Conservation (phyloP, 1,140 invertebrate genomes). For the Whitmania pigra region DNA sequence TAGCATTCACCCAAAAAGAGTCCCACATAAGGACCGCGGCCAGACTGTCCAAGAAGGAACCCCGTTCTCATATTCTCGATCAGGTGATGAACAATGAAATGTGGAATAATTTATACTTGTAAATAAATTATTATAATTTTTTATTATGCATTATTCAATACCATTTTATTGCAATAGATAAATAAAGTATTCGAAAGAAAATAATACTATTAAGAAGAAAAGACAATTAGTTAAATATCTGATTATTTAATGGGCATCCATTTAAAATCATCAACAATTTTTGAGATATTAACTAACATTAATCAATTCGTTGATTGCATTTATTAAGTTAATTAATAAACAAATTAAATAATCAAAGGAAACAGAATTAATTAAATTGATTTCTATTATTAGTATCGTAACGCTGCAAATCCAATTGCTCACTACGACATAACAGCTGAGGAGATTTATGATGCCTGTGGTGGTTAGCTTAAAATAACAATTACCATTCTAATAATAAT, state of each 20-base stretch:
- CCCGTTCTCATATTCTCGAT: constrained; percentile 82
- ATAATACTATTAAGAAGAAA: too few species aligned
- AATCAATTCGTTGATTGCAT: too few species aligned
- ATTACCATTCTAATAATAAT: not conserved
- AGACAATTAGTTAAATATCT: too few species aligned
- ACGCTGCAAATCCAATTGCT: constrained; percentile 74
- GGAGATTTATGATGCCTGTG: constrained; percentile 68
- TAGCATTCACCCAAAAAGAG: constrained; percentile 70
- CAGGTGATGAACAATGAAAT: constrained; percentile 52
- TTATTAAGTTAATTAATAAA: not conserved
- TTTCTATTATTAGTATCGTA: constrained; percentile 67
- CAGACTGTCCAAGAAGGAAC: constrained; percentile 58
- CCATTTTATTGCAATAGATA: too few species aligned
- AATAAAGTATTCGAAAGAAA: too few species aligned
- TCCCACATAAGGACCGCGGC: constrained; percentile 82
- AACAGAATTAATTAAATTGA: not conserved
- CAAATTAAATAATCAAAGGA: not conserved
- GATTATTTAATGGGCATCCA: too few species aligned
- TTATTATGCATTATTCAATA: too few species aligned
- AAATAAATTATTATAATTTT: too few species aligned
- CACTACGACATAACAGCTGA: constrained; percentile 81
- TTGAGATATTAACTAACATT: too few species aligned
- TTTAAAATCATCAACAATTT: too few species aligned
- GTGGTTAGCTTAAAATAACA: constrained; percentile 46
- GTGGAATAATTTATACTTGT: too few species aligned